Percentiles rank a stretch among this genome's conserved stretches.
phyloP scores from a whole-genome alignment of 2,797 vertebrate genomes.

The Centropyge bicolor region DNA sequence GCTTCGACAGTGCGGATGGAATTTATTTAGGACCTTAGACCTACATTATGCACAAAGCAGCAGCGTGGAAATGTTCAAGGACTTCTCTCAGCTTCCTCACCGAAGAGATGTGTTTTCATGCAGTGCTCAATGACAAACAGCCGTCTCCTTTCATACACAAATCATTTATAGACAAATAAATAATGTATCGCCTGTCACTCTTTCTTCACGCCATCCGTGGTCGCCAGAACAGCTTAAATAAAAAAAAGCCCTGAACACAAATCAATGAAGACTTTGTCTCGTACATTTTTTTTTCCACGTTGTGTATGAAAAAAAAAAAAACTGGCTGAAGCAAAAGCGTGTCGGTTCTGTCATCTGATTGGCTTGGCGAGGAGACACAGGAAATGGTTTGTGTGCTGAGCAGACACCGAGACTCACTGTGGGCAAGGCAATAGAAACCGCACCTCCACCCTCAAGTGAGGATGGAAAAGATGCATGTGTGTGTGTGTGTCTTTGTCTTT shows the following conservation, averaged over 20 bases:
- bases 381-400: constrained; percentile 82
- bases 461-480: constrained; percentile 64
- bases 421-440: constrained; percentile 77
- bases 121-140: constrained; percentile 51
- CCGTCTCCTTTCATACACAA: constrained; percentile 41
- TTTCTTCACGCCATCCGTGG: constrained; percentile 3
- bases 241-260: constrained; percentile 35
- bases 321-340: constrained; percentile 48
- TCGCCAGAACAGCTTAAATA: constrained; percentile 25
- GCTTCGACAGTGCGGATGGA: constrained; percentile 32
- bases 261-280: constrained; percentile 69
- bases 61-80: constrained; percentile 46
- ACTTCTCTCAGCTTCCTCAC: constrained; percentile 36
- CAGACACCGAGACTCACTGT: constrained; percentile 81
- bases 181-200: constrained; percentile 48
- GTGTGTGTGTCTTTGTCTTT: constrained; percentile 51
- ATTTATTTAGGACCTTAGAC: constrained; percentile 48
- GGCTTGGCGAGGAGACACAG: constrained; percentile 76
- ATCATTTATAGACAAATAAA: constrained; percentile 56
- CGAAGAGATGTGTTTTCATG: constrained; percentile 52
- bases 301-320: constrained; percentile 36
- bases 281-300: constrained; percentile 14
- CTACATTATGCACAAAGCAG: constrained; percentile 36
- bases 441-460: constrained; percentile 75
- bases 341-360: constrained; percentile 72